Percentiles rank a stretch among this genome's conserved stretches.
Conservation (phyloP, 2,113 vertebrate genomes). For the Antechinus stuartii region DNA sequence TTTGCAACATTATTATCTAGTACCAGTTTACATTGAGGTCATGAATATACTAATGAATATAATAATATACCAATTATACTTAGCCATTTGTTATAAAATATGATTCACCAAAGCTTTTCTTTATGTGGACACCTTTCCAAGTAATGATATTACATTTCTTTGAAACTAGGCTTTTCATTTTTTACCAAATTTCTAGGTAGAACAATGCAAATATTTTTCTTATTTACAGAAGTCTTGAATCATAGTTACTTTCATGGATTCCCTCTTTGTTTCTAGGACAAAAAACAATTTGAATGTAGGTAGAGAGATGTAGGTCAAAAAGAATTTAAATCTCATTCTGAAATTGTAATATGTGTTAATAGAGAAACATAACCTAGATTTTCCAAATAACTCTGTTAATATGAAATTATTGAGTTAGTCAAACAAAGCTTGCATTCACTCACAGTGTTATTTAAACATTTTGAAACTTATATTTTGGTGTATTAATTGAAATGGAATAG, state of each 20-base stretch:
- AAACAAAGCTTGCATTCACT: background rate
- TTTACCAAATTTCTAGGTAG: background rate
- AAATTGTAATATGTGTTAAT: background rate
- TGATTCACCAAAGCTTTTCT: background rate
- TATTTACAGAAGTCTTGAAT: background rate
- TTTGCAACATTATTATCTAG: background rate
- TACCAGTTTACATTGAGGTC: background rate
- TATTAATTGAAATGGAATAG: slow-evolving; percentile 42
- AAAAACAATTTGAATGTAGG: background rate
- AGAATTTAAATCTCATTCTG: background rate
- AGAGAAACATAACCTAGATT: background rate
- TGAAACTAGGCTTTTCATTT: background rate
- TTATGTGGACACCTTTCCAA: background rate
- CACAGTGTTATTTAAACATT: slow-evolving; percentile 23
- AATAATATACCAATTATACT: background rate
- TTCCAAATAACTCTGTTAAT: background rate
- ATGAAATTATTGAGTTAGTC: background rate
- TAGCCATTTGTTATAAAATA: background rate
- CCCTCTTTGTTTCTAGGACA: background rate
- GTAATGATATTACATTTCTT: background rate
- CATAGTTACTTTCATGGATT: background rate
- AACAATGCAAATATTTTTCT: background rate
- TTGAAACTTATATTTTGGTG: slow-evolving; percentile 37
- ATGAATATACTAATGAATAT: background rate
- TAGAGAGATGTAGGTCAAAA: background rate